These are phyloP conservation scores for Selenia dentaria DNA, from an alignment of 2,888 invertebrate species.

Conservation along the genomic window DNA sequence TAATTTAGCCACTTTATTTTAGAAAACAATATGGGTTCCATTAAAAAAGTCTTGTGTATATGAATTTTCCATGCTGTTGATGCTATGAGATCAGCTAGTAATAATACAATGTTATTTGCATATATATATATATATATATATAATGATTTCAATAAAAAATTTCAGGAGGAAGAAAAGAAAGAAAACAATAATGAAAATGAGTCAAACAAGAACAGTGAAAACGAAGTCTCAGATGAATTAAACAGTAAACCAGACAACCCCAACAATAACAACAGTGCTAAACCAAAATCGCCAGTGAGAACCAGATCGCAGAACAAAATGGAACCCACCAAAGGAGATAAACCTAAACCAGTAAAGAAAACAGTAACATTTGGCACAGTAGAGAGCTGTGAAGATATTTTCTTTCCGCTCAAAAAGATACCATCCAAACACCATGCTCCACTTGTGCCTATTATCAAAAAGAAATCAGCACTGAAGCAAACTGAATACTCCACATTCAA, in stretches of 20 bases:
- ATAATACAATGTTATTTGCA: too few species aligned
- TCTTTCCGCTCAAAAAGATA: conserved; percentile 83
- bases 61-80: too few species aligned
- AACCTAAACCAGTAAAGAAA: conserved; percentile 84
- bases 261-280: conserved; percentile 53
- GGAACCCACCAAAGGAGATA: conserved; percentile 71
- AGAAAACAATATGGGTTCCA: too few species aligned
- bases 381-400: conserved; percentile 86
- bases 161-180: conserved; percentile 82
- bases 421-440: conserved; percentile 85
- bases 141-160: background rate
- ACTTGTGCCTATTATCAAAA: conserved; percentile 86
- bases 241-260: conserved; percentile 49
- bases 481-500: conserved; percentile 84
- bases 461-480: conserved; percentile 83
- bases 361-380: conserved; percentile 87
- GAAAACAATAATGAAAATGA: conserved; percentile 75
- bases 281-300: conserved; percentile 71
- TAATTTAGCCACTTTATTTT: too few species aligned
- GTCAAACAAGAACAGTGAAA: conserved; percentile 53
- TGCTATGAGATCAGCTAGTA: too few species aligned
- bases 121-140: too few species aligned
- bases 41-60: too few species aligned
- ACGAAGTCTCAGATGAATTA: conserved; percentile 52
- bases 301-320: conserved; percentile 81